A percentile compares a stretch with the other conserved stretches of the same genome.
Evolutionary conservation across 2,113 vertebrate genomes (phyloP).

Genomic region (Lamprotornis superbus): DNA sequence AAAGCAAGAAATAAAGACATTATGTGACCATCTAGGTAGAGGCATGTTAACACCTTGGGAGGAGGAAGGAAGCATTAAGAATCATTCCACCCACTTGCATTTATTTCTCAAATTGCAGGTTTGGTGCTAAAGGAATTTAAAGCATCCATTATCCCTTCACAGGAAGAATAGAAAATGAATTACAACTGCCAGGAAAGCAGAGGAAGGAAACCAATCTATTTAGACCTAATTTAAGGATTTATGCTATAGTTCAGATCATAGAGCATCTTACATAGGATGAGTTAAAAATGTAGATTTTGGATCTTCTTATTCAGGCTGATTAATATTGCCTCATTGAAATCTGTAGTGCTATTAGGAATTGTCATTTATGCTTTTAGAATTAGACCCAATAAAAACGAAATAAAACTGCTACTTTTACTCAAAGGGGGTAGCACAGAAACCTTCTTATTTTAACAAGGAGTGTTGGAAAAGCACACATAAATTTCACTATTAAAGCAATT

Average conservation of each 20-base stretch:
- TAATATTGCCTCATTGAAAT: not conserved
- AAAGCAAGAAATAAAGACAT: slow-evolving; percentile 61
- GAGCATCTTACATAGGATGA: not conserved
- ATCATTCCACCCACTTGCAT: not conserved
- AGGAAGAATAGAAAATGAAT: not conserved
- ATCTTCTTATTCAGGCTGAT: not conserved
- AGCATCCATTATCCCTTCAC: slow-evolving; percentile 20
- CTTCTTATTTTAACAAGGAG: not conserved
- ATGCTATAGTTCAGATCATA: not conserved
- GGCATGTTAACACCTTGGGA: slow-evolving; percentile 1
- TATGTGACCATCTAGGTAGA: not conserved
- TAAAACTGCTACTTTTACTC: not conserved
- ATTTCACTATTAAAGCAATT: not conserved
- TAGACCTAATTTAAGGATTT: not conserved
- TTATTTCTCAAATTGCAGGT: slow-evolving; percentile 57
- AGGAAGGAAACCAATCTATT: not conserved
- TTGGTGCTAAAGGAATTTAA: slow-evolving; percentile 60
- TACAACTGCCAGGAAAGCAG: not conserved
- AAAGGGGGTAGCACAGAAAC: not conserved
- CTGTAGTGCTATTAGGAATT: not conserved
- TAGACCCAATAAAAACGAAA: not conserved
- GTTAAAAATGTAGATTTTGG: not conserved
- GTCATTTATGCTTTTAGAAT: not conserved
- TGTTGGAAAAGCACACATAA: not conserved
- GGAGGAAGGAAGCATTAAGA: slow-evolving; percentile 46